Percentiles rank a stretch among this genome's conserved stretches.
Conservation (phyloP, 2,888 invertebrate genomes). For the Tenthredo amoena region DNA sequence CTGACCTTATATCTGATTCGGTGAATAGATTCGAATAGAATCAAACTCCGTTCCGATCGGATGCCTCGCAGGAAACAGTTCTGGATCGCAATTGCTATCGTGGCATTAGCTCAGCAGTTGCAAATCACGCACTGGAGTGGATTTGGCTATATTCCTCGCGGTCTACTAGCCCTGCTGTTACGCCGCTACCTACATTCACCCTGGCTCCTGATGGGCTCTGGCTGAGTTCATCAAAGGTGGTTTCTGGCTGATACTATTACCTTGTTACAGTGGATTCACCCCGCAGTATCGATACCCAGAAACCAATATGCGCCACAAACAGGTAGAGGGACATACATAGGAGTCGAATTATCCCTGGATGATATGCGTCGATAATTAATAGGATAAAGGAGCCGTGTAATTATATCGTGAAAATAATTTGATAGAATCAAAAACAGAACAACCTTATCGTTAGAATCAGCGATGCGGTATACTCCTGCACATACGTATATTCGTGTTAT, state of each 20-base stretch:
- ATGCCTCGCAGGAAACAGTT: conserved; percentile 32
- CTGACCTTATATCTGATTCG: conserved; percentile 44
- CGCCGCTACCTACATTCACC: background rate
- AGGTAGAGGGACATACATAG: background rate
- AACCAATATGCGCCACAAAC: background rate
- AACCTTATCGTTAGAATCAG: background rate
- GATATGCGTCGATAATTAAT: background rate
- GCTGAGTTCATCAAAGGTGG: conserved; percentile 36
- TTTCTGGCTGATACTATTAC: conserved; percentile 44
- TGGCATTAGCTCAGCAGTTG: conserved; percentile 42
- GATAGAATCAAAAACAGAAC: background rate
- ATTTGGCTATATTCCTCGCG: conserved; percentile 1
- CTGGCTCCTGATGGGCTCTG: background rate
- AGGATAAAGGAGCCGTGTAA: background rate
- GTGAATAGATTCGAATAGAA: conserved; percentile 47
- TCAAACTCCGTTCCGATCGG: conserved; percentile 38
- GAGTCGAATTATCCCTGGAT: background rate
- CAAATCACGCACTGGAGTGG: conserved; percentile 40
- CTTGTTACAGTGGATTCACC: conserved; percentile 5
- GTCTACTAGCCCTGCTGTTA: conserved; percentile 8
- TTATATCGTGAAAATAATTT: background rate
- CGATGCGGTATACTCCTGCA: background rate
- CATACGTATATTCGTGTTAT: conserved; percentile 5
- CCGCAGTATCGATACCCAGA: background rate
- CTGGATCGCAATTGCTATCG: conserved; percentile 23